phyloP scores from a whole-genome alignment of 1,140 invertebrate species.

The Ridgeia piscesae region DNA sequence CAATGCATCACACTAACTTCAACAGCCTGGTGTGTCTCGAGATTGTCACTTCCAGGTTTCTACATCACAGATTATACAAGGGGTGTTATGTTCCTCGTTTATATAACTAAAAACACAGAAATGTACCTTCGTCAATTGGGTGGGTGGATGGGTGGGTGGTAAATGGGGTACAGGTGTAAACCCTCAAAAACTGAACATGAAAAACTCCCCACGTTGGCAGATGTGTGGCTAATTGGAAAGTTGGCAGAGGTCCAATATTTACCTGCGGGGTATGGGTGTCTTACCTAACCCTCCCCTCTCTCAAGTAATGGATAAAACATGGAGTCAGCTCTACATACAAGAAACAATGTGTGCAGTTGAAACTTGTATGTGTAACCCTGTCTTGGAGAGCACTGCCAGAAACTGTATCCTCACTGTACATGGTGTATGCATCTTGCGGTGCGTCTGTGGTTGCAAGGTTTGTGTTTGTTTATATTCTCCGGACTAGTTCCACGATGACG shows the following conservation, averaged over 20 bases:
- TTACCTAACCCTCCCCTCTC: background rate
- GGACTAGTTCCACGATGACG: background rate
- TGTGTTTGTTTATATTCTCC: background rate
- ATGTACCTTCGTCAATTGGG: too few species aligned
- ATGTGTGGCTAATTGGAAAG: background rate
- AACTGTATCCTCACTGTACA: background rate
- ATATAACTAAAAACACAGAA: too few species aligned
- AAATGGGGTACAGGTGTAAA: background rate
- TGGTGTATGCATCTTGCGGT: background rate
- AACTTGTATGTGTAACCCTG: background rate
- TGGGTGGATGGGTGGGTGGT: too few species aligned
- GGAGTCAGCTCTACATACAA: too few species aligned
- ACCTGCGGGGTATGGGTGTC: background rate
- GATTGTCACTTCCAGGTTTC: too few species aligned
- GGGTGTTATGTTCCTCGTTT: too few species aligned
- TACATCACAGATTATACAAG: too few species aligned
- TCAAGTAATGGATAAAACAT: too few species aligned
- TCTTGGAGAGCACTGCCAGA: background rate
- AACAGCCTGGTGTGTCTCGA: too few species aligned
- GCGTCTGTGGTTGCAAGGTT: background rate
- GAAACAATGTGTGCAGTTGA: background rate
- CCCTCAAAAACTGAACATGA: background rate
- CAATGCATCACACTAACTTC: too few species aligned
- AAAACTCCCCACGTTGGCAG: background rate
- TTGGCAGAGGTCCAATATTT: background rate